A percentile compares a stretch with the other conserved stretches of the same genome.
phyloP scores from a whole-genome alignment of 1,140 invertebrate species.

The Trachymyrmex septentrionalis region DNA sequence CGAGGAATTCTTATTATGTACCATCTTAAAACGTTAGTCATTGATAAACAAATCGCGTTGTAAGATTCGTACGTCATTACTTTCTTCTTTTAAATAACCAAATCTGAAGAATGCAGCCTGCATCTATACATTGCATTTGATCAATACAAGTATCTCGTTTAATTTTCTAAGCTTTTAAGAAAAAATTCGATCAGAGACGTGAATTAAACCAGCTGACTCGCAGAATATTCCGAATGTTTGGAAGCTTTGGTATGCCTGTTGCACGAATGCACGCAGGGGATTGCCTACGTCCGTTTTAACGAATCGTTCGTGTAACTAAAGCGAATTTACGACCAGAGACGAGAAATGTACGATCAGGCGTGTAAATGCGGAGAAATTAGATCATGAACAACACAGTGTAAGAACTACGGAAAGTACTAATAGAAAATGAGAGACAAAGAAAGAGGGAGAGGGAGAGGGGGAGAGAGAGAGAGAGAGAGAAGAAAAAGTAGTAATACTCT shows the following conservation, averaged over 20 bases:
- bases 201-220: not conserved
- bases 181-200: not conserved
- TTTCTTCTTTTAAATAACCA: not conserved
- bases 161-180: not conserved
- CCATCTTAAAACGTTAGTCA: slow-evolving; percentile 8
- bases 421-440: not conserved
- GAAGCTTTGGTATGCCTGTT: slow-evolving; percentile 26
- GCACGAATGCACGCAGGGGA: not conserved
- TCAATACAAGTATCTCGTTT: not conserved
- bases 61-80: not conserved
- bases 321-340: slow-evolving; percentile 53
- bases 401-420: not conserved
- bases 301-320: slow-evolving; percentile 44
- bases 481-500: not conserved
- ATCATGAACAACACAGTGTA: slow-evolving; percentile 4
- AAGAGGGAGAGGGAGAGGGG: not conserved
- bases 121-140: not conserved
- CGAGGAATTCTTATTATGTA: slow-evolving; percentile 2
- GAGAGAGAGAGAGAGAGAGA: too few species aligned
- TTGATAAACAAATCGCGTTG: not conserved
- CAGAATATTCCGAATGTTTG: not conserved
- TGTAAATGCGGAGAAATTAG: slow-evolving; percentile 66
- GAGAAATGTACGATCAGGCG: slow-evolving; percentile 52
- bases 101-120: not conserved
- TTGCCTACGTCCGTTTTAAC: slow-evolving; percentile 33